These are phyloP conservation scores for Hyla sarda DNA, from an alignment of 2,113 vertebrate species.

Conservation along the genomic window DNA sequence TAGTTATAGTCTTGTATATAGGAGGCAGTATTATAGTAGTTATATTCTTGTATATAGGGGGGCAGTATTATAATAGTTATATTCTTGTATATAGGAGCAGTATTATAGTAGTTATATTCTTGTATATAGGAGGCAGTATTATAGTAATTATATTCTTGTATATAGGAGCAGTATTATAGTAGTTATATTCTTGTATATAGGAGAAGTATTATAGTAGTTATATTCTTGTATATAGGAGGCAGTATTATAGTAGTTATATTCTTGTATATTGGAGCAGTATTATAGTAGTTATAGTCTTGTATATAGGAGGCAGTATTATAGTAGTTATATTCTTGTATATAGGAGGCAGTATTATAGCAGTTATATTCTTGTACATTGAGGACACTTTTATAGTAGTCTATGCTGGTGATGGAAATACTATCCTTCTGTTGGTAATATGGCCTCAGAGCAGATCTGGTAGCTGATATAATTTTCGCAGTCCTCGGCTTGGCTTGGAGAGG, in stretches of 20 bases:
- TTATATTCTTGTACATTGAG: not conserved
- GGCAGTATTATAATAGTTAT: not conserved
- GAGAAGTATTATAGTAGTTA: slow-evolving; percentile 6
- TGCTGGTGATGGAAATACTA: not conserved
- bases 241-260: slow-evolving; percentile 17
- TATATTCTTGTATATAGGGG: not conserved
- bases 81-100: not conserved
- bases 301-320: not conserved
- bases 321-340: not conserved
- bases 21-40: too few species aligned
- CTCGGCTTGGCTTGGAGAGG: not conserved
- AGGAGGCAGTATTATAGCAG: not conserved
- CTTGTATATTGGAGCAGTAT: not conserved
- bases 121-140: not conserved
- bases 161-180: not conserved
- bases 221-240: not conserved
- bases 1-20: too few species aligned
- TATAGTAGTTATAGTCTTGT: slow-evolving; percentile 2
- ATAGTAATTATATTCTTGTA: not conserved
- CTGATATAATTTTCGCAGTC: not conserved
- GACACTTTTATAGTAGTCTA: not conserved
- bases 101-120: slow-evolving; percentile 16
- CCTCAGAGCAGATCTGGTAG: not conserved
- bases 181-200: not conserved
- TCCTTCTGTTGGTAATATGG: not conserved